Evolutionary conservation across 2,888 invertebrate species (phyloP).

Genomic region (Formica aserva): DNA sequence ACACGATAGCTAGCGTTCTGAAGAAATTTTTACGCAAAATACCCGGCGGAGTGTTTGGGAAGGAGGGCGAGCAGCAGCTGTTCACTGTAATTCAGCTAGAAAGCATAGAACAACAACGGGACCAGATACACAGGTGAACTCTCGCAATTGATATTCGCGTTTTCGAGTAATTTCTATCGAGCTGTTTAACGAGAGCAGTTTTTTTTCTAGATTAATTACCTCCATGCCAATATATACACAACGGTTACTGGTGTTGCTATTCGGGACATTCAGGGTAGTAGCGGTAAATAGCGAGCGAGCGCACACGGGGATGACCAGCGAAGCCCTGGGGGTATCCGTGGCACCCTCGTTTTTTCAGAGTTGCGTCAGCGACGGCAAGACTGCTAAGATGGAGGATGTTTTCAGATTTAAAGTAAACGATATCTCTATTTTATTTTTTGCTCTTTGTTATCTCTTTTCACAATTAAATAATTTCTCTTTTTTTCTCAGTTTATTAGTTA

Average conservation of each 20-base stretch:
- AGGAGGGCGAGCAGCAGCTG: constrained; percentile 95
- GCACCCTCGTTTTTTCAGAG: constrained; percentile 98
- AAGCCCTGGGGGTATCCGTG: constrained; percentile 97
- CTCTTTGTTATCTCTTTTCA: neutral
- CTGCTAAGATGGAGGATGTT: constrained; percentile 98
- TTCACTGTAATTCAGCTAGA: constrained; percentile 95
- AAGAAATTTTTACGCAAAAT: constrained; percentile 99
- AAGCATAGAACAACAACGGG: constrained; percentile 94
- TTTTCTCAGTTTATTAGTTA: neutral
- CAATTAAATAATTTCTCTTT: neutral
- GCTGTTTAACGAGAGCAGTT: neutral
- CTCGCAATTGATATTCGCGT: neutral
- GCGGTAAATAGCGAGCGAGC: constrained; percentile 96
- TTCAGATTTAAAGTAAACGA: constrained; percentile 95
- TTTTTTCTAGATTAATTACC: constrained; percentile 91
- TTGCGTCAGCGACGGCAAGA: constrained; percentile 97
- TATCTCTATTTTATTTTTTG: constrained; percentile 4
- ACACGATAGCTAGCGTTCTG: constrained; percentile 98
- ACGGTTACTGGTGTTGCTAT: constrained; percentile 96
- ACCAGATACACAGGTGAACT: constrained; percentile 94
- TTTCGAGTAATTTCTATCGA: neutral
- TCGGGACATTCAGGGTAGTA: constrained; percentile 98
- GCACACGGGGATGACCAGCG: constrained; percentile 97
- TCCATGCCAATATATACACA: constrained; percentile 96
- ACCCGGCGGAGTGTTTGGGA: constrained; percentile 98